phyloP scores from a whole-genome alignment of 92 coral and sea anemone genomes.

The Pocillopora grandis region DNA sequence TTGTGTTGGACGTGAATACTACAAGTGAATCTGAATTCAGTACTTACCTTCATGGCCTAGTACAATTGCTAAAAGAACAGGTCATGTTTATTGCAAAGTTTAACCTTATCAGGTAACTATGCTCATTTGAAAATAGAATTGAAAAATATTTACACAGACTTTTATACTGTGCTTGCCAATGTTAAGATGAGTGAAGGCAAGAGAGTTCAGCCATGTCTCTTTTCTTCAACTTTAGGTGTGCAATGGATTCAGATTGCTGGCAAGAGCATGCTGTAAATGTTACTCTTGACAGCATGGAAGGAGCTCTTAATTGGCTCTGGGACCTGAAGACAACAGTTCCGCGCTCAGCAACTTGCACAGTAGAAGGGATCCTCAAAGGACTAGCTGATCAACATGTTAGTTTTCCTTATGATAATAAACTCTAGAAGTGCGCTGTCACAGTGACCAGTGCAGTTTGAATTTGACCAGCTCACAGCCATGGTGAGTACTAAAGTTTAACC shows the following conservation, averaged over 20 bases:
- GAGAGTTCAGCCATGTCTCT: too few species aligned
- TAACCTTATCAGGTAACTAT: conserved; percentile 80
- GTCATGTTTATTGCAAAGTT: conserved; percentile 91
- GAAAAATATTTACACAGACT: too few species aligned
- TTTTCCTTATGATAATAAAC: neutral
- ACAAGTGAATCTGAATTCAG: conserved; percentile 82
- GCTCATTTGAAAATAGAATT: neutral
- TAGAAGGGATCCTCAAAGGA: conserved; percentile 86
- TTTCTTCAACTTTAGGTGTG: conserved; percentile 58
- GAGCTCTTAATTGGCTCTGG: conserved; percentile 89
- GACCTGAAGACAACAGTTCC: conserved; percentile 60
- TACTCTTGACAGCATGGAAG: conserved; percentile 94
- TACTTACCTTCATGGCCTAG: conserved; percentile 78
- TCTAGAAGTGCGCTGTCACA: neutral
- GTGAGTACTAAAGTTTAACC: too few species aligned
- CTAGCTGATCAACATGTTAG: conserved; percentile 83
- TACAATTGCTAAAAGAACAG: conserved; percentile 90
- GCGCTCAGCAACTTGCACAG: conserved; percentile 80
- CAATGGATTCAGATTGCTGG: conserved; percentile 81
- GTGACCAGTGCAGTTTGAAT: neutral
- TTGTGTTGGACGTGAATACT: conserved; percentile 83
- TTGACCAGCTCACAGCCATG: neutral
- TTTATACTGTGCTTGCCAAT: too few species aligned
- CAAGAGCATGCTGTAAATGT: conserved; percentile 89
- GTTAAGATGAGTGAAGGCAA: too few species aligned